These are phyloP conservation scores for Ischnura elegans DNA, from an alignment of 2,888 invertebrate species.

Conservation along the genomic window DNA sequence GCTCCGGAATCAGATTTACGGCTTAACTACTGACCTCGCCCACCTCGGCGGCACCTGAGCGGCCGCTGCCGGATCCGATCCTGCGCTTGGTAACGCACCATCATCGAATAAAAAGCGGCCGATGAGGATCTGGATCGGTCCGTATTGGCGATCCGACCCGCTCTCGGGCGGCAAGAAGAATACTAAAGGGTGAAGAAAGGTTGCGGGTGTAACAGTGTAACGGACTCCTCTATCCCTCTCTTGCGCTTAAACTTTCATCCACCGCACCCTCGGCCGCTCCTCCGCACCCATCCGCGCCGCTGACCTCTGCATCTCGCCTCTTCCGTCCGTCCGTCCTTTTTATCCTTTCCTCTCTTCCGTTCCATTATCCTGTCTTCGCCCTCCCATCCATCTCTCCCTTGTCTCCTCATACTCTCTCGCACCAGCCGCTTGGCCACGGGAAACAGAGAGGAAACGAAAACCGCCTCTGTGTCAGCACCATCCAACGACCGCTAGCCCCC, in stretches of 20 bases:
- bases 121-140: neutral
- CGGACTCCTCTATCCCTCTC: conserved; percentile 5
- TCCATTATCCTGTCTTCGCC: neutral
- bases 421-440: too few species aligned
- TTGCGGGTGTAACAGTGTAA: neutral
- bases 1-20: conserved; percentile 5
- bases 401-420: neutral
- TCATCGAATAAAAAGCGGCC: neutral
- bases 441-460: too few species aligned
- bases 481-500: neutral
- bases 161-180: neutral
- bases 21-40: neutral
- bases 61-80: neutral
- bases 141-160: neutral
- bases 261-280: neutral
- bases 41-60: neutral
- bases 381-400: neutral
- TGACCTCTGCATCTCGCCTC: neutral
- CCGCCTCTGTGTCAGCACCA: neutral
- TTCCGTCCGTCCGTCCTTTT: too few species aligned
- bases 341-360: neutral
- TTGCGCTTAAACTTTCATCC: conserved; percentile 41
- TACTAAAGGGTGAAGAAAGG: neutral
- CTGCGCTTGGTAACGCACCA: neutral
- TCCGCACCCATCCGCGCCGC: neutral